Conservation (phyloP, 2,113 vertebrate genomes). For the Tonatia bakeri region DNA sequence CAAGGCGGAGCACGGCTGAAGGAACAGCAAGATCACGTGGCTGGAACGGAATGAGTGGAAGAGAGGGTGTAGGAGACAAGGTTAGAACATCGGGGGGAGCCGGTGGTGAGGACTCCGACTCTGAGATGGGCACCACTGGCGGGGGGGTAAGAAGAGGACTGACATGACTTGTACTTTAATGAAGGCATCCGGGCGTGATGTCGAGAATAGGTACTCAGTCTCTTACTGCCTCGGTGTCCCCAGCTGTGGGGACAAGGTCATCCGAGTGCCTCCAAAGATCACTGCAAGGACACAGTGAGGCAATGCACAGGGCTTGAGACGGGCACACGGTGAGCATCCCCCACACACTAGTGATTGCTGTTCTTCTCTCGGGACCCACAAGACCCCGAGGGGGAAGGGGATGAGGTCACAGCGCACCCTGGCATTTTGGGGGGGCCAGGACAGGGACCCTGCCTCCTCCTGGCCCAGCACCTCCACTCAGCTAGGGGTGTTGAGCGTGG, state of each 20-base stretch:
- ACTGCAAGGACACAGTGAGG: neutral
- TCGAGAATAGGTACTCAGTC: neutral
- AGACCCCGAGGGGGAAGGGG: neutral
- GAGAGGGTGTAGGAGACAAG: too few species aligned
- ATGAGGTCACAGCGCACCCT: fast-evolving
- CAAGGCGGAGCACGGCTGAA: neutral
- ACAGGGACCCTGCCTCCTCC: neutral
- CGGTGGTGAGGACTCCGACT: neutral
- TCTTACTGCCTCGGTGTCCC: neutral
- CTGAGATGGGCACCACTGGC: neutral
- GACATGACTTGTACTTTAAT: neutral
- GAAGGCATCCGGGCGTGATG: neutral
- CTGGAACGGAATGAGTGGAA: neutral
- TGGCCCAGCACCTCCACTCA: fast-evolving
- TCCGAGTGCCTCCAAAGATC: neutral
- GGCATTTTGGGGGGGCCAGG: neutral
- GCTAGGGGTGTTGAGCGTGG: neutral
- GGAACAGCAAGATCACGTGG: neutral
- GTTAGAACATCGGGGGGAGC: neutral
- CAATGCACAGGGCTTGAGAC: neutral
- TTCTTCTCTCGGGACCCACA: neutral
- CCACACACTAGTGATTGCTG: neutral
- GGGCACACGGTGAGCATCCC: fast-evolving
- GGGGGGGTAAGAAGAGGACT: neutral
- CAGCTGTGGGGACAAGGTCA: neutral